Base-by-base conservation (phyloP, 2,888 invertebrate genomes). In the Myopa tessellatipennis region DNA sequence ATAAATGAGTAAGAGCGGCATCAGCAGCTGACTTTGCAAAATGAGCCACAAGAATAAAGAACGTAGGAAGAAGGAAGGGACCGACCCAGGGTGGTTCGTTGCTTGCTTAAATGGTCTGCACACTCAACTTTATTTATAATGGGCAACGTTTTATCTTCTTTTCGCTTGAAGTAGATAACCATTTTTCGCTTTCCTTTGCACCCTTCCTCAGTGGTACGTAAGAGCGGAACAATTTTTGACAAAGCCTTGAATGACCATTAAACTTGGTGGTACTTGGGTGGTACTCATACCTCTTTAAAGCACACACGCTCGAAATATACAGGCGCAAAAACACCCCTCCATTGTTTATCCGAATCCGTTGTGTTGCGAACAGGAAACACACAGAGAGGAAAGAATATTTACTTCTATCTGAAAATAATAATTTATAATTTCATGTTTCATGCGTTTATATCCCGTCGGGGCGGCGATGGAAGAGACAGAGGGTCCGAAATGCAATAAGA, bases 351-450 rank as follows among this genome's bases (percentile, higher is more conserved):
- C 26, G 26, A 1, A 26, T 26, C 26, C 26, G 26, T 26, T 26
- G 26, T 26, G 26, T 26, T 26, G 26, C 26, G 26, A 26, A 26
- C 26, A 55, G 55, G 10, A 55, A 55, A n/a, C 16, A 55, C n/a
- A 55, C 55, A 63, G 7, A 26, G 40, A 18, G 26, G 58, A 60
- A 18, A 60, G 4, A 26, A 26, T 26, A 26, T 26, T 26, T 26
- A 70, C 68, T 75, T 45, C 68, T 69, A 75, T 75, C 75, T 75
- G 34, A 38, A 75, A 68, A 75, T 75, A 75, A 75, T 75, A 75
- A 75, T 68, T 75, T 75, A 69, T 69, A 69, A 75, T 75, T 75
- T 68, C 69, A 69, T 75, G 75, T 68, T 26, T 45, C 7, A 45
- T 45, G 75, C 58, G 36, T 68, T 75, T 18, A 68, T 18, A 45